Evolutionary conservation across 1,140 invertebrate genomes (phyloP).

Genomic region (Probaryconus sp.): DNA sequence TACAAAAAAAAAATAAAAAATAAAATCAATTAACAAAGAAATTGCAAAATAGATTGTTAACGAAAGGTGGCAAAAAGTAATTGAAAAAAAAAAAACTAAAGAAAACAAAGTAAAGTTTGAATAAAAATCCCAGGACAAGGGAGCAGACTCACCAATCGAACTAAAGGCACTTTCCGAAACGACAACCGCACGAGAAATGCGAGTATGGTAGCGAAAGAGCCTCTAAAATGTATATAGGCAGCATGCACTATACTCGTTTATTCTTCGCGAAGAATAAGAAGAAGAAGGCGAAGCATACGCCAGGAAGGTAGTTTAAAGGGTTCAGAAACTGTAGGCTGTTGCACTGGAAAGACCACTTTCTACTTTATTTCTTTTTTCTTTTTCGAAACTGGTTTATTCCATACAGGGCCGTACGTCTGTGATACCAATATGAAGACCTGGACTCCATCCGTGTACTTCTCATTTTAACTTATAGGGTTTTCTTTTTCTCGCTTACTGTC

Average conservation of each 20-base stretch:
- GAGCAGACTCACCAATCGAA: constrained; percentile 73
- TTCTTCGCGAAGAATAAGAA: constrained; percentile 67
- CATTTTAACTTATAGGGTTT: too few species aligned
- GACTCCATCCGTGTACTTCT: too few species aligned
- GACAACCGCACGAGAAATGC: constrained; percentile 80
- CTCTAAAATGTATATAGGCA: constrained; percentile 69
- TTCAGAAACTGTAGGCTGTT: constrained; percentile 71
- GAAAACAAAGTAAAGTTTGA: too few species aligned
- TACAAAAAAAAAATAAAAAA: not conserved
- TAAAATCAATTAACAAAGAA: not conserved
- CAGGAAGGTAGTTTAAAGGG: constrained; percentile 71
- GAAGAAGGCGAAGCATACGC: constrained; percentile 65
- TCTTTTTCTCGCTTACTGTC: too few species aligned
- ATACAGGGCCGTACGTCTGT: constrained; percentile 52
- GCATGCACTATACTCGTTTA: constrained; percentile 60
- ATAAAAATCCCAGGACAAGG: not conserved
- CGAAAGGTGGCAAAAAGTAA: not conserved
- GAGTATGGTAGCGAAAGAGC: constrained; percentile 70
- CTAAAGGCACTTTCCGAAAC: constrained; percentile 77
- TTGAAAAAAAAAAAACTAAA: not conserved
- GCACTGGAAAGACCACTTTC: constrained; percentile 77
- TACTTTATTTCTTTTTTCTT: constrained; percentile 73
- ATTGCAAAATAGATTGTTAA: not conserved
- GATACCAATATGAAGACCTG: too few species aligned
- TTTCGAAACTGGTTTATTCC: constrained; percentile 54